These are phyloP conservation scores for Drosophila setifemur DNA, from an alignment of 1,140 invertebrate species.

Conservation along the genomic window DNA sequence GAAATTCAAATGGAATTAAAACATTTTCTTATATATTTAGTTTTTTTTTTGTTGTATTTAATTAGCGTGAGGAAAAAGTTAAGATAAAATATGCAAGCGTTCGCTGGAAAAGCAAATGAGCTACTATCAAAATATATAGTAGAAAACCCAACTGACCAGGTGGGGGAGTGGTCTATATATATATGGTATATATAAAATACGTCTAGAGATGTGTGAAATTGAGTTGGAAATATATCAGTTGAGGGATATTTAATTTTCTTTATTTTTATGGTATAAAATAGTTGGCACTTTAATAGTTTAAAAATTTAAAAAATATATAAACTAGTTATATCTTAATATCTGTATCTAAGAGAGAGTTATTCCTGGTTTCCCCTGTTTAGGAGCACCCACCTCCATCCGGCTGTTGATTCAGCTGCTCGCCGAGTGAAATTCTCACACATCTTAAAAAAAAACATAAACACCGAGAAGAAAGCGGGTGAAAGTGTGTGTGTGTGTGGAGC, in stretches of 20 bases:
- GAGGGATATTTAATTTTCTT: too few species aligned
- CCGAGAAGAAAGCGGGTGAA: not conserved
- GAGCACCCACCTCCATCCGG: not conserved
- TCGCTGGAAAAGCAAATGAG: conserved; percentile 41
- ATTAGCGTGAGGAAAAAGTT: conserved; percentile 12
- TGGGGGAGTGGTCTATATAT: not conserved
- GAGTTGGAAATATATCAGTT: too few species aligned
- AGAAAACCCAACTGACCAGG: conserved; percentile 19
- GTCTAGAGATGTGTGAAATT: too few species aligned
- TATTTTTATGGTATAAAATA: too few species aligned
- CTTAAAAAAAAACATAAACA: not conserved
- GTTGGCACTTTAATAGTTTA: too few species aligned
- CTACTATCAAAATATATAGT: conserved; percentile 50
- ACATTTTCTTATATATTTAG: too few species aligned
- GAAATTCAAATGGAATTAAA: conserved; percentile 56
- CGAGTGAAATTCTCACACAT: conserved; percentile 52
- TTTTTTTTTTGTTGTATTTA: too few species aligned
- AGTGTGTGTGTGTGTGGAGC: not conserved
- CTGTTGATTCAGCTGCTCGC: conserved; percentile 49
- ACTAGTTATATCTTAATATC: too few species aligned
- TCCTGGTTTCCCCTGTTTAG: too few species aligned
- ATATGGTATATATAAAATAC: too few species aligned
- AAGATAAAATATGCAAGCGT: conserved; percentile 53
- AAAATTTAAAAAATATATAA: too few species aligned
- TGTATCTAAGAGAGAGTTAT: too few species aligned